These are phyloP conservation scores for Acrobasis consociella DNA, from an alignment of 2,888 invertebrate species.

Conservation along the genomic window DNA sequence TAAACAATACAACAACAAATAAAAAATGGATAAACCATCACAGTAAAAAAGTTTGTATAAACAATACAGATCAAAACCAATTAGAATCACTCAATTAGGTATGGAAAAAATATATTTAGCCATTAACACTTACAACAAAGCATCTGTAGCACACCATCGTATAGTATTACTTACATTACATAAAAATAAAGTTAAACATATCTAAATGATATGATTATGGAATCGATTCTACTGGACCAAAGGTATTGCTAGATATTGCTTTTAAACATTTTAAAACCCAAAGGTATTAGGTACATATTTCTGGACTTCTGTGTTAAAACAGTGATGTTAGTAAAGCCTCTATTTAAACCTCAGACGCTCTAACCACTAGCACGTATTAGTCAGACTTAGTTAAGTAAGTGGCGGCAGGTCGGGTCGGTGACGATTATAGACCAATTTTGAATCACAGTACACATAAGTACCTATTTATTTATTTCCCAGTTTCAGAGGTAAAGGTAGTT, in stretches of 20 bases:
- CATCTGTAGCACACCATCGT: conserved; percentile 30
- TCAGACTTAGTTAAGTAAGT: no score
- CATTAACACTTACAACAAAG: conserved; percentile 20
- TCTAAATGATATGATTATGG: neutral
- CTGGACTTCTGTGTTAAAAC: no score
- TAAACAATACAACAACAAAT: conserved; percentile 33
- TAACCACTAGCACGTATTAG: no score
- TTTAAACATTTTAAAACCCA: no score
- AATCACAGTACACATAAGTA: no score
- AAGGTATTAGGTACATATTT: no score
- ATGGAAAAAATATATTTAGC: conserved; percentile 20
- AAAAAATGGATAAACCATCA: conserved; percentile 35
- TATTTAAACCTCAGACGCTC: no score
- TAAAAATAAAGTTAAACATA: conserved; percentile 6
- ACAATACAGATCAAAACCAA: conserved; percentile 22
- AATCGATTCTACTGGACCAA: neutral
- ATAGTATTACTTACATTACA: conserved; percentile 5
- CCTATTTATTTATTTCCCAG: no score
- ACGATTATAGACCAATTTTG: no score
- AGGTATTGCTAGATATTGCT: neutral
- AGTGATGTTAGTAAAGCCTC: no score
- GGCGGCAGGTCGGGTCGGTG: no score
- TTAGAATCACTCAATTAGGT: conserved; percentile 25
- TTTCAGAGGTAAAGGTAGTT: no score
- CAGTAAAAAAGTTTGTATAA: conserved; percentile 29